Conservation (phyloP, 2,113 vertebrate genomes). For the Psittacula cyanocephala region DNA sequence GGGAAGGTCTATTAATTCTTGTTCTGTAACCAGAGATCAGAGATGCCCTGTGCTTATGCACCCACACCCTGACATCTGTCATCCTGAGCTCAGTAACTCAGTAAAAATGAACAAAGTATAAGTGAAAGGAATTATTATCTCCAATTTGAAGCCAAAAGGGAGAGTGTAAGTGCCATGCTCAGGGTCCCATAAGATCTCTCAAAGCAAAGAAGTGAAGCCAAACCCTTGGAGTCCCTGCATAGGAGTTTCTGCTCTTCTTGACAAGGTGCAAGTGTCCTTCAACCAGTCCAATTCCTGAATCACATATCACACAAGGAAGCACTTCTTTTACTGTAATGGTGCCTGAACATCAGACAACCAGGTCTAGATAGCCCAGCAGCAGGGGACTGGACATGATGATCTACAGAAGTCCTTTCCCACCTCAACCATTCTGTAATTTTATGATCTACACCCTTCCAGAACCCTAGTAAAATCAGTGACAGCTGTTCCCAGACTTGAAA, state of each 20-base stretch:
- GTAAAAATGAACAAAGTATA: neutral
- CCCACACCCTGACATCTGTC: neutral
- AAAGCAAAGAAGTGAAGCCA: neutral
- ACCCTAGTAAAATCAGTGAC: neutral
- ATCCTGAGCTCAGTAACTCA: neutral
- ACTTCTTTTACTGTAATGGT: neutral
- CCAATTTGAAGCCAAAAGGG: neutral
- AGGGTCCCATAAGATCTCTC: neutral
- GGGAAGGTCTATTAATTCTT: neutral
- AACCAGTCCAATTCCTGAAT: neutral
- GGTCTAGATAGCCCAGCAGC: neutral
- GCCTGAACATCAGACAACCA: neutral
- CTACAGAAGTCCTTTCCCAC: neutral
- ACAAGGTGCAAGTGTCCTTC: neutral
- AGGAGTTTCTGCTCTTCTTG: neutral
- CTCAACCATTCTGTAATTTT: neutral
- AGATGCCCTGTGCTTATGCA: neutral
- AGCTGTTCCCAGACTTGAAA: neutral
- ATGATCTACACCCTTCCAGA: neutral
- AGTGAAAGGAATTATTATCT: neutral
- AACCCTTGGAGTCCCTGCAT: neutral
- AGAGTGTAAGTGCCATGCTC: neutral
- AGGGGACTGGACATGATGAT: rapidly evolving
- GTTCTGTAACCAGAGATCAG: neutral
- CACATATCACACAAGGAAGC: neutral